Conservation (phyloP, 2,888 invertebrate species). For the Microctonus brassicae region DNA sequence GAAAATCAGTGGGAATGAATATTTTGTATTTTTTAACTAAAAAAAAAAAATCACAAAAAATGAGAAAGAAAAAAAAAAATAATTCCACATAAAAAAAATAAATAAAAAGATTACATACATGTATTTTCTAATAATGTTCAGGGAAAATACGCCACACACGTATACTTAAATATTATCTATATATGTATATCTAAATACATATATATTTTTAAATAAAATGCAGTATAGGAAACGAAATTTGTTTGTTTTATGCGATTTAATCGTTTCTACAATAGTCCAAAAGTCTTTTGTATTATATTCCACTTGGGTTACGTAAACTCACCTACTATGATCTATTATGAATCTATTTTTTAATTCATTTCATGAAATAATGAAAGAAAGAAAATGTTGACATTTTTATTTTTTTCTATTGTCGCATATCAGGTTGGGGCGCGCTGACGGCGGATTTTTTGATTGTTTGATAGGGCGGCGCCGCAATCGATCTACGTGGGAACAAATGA, state of each 20-base stretch:
- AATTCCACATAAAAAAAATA: background rate
- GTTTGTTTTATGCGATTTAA: background rate
- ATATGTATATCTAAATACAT: too few relatives aligned
- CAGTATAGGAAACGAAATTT: background rate
- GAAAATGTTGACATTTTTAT: background rate
- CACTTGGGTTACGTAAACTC: background rate
- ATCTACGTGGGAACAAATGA: slow-evolving; percentile 16
- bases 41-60: background rate
- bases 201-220: too few relatives aligned
- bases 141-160: background rate
- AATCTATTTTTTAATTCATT: background rate
- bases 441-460: slow-evolving; percentile 11
- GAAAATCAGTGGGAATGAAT: background rate
- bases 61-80: background rate
- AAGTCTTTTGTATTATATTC: background rate
- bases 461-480: slow-evolving; percentile 12
- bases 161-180: background rate
- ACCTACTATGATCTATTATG: background rate
- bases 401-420: slow-evolving; percentile 4
- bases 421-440: slow-evolving; percentile 14
- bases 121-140: slow-evolving; percentile 1
- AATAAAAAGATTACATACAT: background rate
- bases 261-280: background rate
- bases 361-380: background rate
- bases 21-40: slow-evolving; percentile 6